These are phyloP conservation scores for Malurus splendens DNA, from an alignment of 2,797 vertebrate genomes.

Conservation along the genomic window DNA sequence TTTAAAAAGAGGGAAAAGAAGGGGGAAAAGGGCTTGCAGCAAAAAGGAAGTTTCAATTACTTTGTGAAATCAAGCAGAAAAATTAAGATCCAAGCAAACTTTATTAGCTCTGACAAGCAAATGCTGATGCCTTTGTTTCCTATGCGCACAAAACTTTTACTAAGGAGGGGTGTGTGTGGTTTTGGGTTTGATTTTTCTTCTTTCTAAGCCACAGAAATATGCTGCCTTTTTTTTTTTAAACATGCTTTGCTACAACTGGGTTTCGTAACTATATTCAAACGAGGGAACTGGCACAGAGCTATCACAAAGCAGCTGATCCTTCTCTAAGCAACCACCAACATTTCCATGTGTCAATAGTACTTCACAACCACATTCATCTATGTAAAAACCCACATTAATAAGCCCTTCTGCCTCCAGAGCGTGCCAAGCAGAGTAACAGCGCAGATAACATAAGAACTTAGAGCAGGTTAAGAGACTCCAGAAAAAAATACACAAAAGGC, in stretches of 20 bases:
- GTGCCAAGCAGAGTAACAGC: background rate
- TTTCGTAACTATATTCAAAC: background rate
- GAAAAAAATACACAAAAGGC: background rate
- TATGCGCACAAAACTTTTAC: constrained; percentile 21
- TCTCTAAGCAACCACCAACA: background rate
- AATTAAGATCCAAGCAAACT: constrained; percentile 78
- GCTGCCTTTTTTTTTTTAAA: background rate
- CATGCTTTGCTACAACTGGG: background rate
- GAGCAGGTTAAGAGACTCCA: background rate
- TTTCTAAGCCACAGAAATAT: constrained; percentile 39
- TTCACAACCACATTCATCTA: background rate
- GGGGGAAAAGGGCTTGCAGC: background rate
- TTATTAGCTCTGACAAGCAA: constrained; percentile 78
- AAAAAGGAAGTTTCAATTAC: constrained; percentile 80
- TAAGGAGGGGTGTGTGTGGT: background rate
- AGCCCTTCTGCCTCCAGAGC: background rate
- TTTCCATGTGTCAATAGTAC: constrained; percentile 6
- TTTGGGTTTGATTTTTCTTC: background rate
- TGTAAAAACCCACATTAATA: background rate
- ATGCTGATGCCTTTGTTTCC: constrained; percentile 66
- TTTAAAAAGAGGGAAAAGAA: background rate
- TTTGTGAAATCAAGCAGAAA: constrained; percentile 78
- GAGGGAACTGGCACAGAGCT: background rate
- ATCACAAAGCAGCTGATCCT: constrained; percentile 13
- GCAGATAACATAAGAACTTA: background rate